Evolutionary conservation across 2,888 invertebrate species (phyloP).

Genomic region (Syrphus vitripennis): DNA sequence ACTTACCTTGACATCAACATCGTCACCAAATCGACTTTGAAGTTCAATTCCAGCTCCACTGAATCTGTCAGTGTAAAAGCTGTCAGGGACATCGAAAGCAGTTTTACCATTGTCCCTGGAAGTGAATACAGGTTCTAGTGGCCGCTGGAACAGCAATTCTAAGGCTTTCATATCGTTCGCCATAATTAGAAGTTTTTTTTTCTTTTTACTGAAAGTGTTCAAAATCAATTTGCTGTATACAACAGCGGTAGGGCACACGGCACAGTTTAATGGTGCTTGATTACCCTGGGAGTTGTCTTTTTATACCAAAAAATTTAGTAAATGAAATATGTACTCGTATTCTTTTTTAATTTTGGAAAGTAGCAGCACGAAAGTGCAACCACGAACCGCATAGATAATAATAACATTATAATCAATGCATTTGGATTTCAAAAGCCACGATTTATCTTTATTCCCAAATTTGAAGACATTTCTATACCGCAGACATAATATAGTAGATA

Average conservation of each 20-base stretch:
- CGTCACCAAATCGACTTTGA: constrained; percentile 72
- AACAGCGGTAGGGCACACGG: no score
- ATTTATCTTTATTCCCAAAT: not conserved
- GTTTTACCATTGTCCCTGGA: constrained; percentile 72
- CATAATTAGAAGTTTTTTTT: not conserved
- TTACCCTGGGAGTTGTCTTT: not conserved
- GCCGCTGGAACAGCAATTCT: constrained; percentile 73
- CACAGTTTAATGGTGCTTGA: not conserved
- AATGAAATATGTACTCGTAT: no score
- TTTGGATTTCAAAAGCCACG: no score
- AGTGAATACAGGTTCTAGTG: constrained; percentile 73
- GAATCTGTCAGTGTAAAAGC: constrained; percentile 72
- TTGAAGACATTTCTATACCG: not conserved
- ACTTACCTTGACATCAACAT: constrained; percentile 71
- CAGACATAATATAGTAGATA: not conserved
- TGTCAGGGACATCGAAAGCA: constrained; percentile 72
- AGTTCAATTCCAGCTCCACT: constrained; percentile 70
- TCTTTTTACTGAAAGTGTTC: not conserved
- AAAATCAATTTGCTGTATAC: not conserved
- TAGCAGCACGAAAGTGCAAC: not conserved
- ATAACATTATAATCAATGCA: not conserved
- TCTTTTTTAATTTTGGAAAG: no score
- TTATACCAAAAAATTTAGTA: not conserved
- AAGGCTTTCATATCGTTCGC: constrained; percentile 60
- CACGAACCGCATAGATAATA: not conserved